Evolutionary conservation across 2,888 invertebrate species (phyloP).

Genomic region (Rhodophaea formosa): DNA sequence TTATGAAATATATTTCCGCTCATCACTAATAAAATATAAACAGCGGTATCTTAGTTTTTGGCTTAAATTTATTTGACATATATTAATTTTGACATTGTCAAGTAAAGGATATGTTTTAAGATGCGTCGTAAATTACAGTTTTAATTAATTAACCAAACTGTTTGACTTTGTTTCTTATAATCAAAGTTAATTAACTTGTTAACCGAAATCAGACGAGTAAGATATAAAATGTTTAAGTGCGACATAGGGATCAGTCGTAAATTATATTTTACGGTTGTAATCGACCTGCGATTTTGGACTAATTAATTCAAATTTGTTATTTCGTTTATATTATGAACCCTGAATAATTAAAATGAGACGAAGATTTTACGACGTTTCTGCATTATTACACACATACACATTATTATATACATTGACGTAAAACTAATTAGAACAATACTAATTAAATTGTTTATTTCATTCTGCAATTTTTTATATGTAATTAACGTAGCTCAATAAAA

Average conservation of each 20-base stretch:
- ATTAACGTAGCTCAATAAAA: no score
- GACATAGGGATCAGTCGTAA: background rate
- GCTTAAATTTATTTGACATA: background rate
- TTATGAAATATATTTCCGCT: slow-evolving; percentile 8
- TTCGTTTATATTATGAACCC: background rate
- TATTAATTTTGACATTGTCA: slow-evolving; percentile 13
- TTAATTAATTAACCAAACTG: slow-evolving; percentile 10
- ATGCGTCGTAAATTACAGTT: background rate
- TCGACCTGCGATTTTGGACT: background rate
- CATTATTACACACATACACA: no score
- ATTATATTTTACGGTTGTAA: background rate
- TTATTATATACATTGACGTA: no score
- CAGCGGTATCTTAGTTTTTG: background rate
- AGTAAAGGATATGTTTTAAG: slow-evolving; percentile 2
- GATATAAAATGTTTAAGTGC: background rate
- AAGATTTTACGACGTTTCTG: background rate
- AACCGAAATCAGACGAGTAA: background rate
- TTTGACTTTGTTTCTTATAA: background rate
- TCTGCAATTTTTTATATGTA: no score
- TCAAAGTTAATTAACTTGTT: slow-evolving; percentile 7
- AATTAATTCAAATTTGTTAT: slow-evolving; percentile 6
- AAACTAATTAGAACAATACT: no score
- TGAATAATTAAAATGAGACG: background rate
- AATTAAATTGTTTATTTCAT: no score
- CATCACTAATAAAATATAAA: background rate